A percentile compares a stretch with the other conserved stretches of the same genome.
Evolutionary conservation across 2,797 vertebrate species (phyloP).

Genomic region (Mycteria americana): DNA sequence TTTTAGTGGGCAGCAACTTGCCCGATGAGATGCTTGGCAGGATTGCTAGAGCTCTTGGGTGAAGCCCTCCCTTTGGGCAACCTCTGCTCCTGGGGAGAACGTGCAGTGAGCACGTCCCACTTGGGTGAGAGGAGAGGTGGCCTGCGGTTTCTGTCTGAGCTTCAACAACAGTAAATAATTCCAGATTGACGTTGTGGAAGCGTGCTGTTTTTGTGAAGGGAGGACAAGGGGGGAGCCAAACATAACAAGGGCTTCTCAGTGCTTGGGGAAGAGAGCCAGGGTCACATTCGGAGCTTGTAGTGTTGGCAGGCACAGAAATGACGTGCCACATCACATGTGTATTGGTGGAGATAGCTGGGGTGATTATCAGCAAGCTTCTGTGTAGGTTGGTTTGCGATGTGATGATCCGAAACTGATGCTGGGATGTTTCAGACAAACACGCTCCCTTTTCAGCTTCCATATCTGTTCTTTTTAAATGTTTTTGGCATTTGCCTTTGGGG

Average conservation of each 20-base stretch:
- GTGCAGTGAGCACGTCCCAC: rapidly evolving
- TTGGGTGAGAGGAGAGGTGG: not conserved
- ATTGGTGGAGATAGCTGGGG: not conserved
- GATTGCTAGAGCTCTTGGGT: not conserved
- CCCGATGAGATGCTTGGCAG: not conserved
- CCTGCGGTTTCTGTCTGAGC: not conserved
- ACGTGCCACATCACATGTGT: not conserved
- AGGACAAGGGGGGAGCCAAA: slow-evolving; percentile 20
- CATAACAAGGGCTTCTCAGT: slow-evolving; percentile 33
- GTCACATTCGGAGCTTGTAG: not conserved
- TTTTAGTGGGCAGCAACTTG: not conserved
- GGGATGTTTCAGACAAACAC: not conserved
- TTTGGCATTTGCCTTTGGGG: slow-evolving; percentile 7
- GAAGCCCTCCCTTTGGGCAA: not conserved
- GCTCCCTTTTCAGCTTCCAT: not conserved
- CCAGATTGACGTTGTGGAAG: slow-evolving; percentile 18
- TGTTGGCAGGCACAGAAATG: slow-evolving; percentile 2
- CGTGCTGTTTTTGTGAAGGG: not conserved
- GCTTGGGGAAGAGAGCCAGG: slow-evolving; percentile 18
- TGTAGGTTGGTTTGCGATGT: not conserved
- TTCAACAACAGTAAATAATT: slow-evolving; percentile 52
- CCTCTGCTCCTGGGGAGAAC: not conserved
- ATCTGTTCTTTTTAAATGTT: not conserved
- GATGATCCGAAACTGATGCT: not conserved
- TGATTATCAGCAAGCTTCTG: not conserved